Percentiles rank a stretch among this genome's conserved stretches.
These are phyloP conservation scores for Mustelus asterias DNA, from an alignment of 2,113 vertebrate species.

Conservation along the genomic window DNA sequence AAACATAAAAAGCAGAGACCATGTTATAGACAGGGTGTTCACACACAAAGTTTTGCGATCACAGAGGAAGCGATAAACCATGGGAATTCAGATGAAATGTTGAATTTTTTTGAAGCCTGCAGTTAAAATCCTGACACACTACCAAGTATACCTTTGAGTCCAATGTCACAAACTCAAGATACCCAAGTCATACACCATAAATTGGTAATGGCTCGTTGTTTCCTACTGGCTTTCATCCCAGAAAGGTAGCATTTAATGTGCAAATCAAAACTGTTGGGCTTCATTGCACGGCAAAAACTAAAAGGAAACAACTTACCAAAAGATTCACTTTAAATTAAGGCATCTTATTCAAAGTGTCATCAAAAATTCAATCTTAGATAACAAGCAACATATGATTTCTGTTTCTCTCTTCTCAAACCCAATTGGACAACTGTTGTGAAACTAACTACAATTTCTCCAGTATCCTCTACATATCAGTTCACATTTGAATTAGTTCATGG, in stretches of 20 bases:
- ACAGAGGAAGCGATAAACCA: not conserved
- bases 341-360: not conserved
- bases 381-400: not conserved
- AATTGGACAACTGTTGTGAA: not conserved
- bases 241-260: not conserved
- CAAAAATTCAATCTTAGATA: not conserved
- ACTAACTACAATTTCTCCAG: not conserved
- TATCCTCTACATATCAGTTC: not conserved
- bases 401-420: not conserved
- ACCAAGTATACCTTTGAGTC: not conserved
- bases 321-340: not conserved
- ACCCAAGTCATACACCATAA: slow-evolving; percentile 15
- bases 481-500: not conserved
- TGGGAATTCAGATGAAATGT: no score
- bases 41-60: not conserved
- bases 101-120: not conserved
- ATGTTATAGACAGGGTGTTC: not conserved
- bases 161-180: not conserved
- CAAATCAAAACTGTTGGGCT: not conserved
- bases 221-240: not conserved
- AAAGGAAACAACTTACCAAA: not conserved
- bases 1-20: not conserved
- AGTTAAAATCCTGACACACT: not conserved
- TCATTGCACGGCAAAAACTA: not conserved
- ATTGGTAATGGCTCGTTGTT: not conserved